Base-by-base conservation (phyloP, 2,113 vertebrate genomes). In the Fukomys damarensis region DNA sequence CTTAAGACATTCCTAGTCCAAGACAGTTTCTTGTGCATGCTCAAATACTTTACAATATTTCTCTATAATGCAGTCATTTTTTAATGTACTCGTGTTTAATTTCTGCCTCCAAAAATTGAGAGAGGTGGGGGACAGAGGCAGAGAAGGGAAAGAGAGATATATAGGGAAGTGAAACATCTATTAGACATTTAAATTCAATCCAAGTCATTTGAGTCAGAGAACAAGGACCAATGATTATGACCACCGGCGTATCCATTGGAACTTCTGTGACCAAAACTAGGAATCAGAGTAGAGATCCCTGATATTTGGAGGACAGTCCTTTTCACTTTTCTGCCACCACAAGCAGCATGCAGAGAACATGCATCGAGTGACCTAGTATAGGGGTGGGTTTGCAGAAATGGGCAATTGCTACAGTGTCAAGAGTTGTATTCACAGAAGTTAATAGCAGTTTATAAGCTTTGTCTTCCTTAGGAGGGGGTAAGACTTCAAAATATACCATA, bases 351-450 rank as follows among this genome's bases (percentile, higher is more conserved):
- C 11, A 3, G 35, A 24, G 14, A 35, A 8, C 6, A 49, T 63
- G 19, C 16, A 43, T 6, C 7, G 2, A 20, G 11, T 19, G 54
- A 19, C 24, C 11, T 35, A 7, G 10, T n/a, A 32, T 13, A 56
- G 11, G 43, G 3, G 3, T 54, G 13, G 1, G 3, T 0, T 35
- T 28, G 5, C 14, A 2, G 22, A 58, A 52, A 76, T 22, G 9
- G 9, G 16, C 26, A 3, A 4, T 2, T 74, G 6, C 20, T 63
- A 43, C 32, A n/a, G 14, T 16, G 28, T 28, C 32, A 65, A 10
- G 3, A 46, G 11, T 1, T 74, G 26, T 20, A 66, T 17, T 58
- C 8, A 30, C 10, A 28, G 17, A 65, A 41, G n/a, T 70, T 49
- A 28, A 65, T 9, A 76, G 4, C 5, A 35, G 4, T 82, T 28